A percentile compares a stretch with the other conserved stretches of the same genome.
Evolutionary conservation across 2,797 vertebrate species (phyloP).

Genomic region (Molothrus ater): DNA sequence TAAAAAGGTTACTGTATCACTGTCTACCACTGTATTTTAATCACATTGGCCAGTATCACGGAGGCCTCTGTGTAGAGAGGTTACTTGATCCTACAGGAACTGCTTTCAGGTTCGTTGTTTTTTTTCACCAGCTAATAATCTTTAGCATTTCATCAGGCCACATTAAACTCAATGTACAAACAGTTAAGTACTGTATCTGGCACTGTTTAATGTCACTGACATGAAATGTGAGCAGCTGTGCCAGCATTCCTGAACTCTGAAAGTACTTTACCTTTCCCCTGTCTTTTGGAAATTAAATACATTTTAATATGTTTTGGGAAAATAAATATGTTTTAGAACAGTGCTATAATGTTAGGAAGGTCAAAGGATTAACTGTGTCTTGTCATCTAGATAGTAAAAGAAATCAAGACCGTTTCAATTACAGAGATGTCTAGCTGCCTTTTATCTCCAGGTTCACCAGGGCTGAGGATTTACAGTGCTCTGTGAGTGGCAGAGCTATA

Average conservation of each 20-base stretch:
- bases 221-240: slow-evolving; percentile 36
- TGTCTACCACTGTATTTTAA: slow-evolving; percentile 21
- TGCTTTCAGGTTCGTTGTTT: neutral
- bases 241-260: slow-evolving; percentile 35
- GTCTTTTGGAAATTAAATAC: slow-evolving; percentile 26
- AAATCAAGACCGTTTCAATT: neutral
- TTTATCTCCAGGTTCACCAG: neutral
- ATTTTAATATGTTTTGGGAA: slow-evolving; percentile 33
- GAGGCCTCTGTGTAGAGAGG: neutral
- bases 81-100: slow-evolving; percentile 29
- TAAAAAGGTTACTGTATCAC: neutral
- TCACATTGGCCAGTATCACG: neutral
- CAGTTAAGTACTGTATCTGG: slow-evolving; percentile 61
- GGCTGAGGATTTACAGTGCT: neutral
- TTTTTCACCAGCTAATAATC: slow-evolving; percentile 31
- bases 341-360: slow-evolving; percentile 20
- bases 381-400: slow-evolving; percentile 31
- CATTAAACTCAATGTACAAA: slow-evolving; percentile 44
- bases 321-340: slow-evolving; percentile 8
- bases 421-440: neutral
- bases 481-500: neutral
- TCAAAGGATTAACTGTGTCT: slow-evolving; percentile 35
- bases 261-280: slow-evolving; percentile 35
- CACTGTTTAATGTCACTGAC: slow-evolving; percentile 54
- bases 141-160: slow-evolving; percentile 50